phyloP scores from a whole-genome alignment of 2,888 invertebrate genomes.

The Metellina segmentata region DNA sequence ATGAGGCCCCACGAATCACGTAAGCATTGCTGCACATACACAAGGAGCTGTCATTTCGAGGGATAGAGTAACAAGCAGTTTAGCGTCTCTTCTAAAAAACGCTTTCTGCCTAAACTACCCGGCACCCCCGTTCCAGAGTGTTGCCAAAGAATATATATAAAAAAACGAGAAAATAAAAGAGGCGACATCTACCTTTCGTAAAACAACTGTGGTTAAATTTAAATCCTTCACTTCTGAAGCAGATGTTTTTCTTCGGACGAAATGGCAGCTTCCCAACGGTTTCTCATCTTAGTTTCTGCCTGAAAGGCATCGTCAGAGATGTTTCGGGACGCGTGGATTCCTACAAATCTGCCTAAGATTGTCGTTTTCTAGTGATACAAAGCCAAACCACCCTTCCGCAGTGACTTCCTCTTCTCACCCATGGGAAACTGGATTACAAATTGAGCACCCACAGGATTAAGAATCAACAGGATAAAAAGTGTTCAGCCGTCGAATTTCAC shows the following conservation, averaged over 20 bases:
- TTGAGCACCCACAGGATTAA: background rate
- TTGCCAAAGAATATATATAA: conserved; percentile 12
- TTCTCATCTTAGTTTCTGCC: conserved; percentile 12
- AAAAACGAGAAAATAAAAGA: conserved; percentile 26
- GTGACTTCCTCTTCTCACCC: background rate
- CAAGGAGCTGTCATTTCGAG: conserved; percentile 53
- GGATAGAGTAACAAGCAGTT: conserved; percentile 8
- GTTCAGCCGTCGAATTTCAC: background rate
- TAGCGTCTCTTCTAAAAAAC: conserved; percentile 7
- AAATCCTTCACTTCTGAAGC: conserved; percentile 62
- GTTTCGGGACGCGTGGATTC: conserved; percentile 20
- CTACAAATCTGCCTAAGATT: background rate
- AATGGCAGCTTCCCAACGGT: conserved; percentile 55
- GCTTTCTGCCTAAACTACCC: conserved; percentile 4
- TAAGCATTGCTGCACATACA: conserved; percentile 29
- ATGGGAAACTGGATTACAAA: background rate
- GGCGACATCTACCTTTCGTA: conserved; percentile 57
- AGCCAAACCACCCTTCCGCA: too few relatives aligned
- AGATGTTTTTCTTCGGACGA: conserved; percentile 50
- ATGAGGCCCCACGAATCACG: conserved; percentile 62
- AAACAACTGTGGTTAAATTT: conserved; percentile 73
- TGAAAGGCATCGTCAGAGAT: conserved; percentile 24
- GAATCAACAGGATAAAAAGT: background rate
- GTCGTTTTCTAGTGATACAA: background rate
- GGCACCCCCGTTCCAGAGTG: conserved; percentile 23